phyloP scores from a whole-genome alignment of 2,797 vertebrate species.

The Zenarchopterus dispar region DNA sequence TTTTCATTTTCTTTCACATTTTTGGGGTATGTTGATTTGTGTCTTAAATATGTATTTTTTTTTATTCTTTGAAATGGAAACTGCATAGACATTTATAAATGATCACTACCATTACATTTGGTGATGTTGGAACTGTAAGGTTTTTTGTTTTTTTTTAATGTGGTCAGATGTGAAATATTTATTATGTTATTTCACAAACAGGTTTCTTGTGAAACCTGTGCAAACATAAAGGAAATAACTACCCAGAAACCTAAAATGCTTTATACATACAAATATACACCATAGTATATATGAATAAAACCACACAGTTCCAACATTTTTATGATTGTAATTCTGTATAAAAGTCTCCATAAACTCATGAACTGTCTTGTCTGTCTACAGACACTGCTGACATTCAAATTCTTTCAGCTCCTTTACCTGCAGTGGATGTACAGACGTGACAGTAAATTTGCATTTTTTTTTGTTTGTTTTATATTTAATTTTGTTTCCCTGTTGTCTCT shows the following conservation, averaged over 20 bases:
- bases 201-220: too few species aligned
- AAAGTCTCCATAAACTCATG: constrained; percentile 40
- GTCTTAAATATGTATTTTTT: constrained; percentile 20
- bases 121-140: constrained; percentile 53
- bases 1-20: constrained; percentile 39
- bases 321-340: constrained; percentile 36
- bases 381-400: neutral
- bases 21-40: constrained; percentile 35
- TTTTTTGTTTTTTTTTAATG: constrained; percentile 7
- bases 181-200: too few species aligned
- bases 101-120: constrained; percentile 12
- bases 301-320: constrained; percentile 48
- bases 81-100: neutral
- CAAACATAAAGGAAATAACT: neutral
- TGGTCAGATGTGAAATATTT: too few species aligned
- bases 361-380: constrained; percentile 31
- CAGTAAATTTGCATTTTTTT: constrained; percentile 13
- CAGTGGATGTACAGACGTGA: constrained; percentile 18
- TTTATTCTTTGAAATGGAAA: constrained; percentile 4
- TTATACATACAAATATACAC: neutral
- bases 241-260: neutral
- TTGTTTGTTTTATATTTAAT: neutral
- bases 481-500: constrained; percentile 46
- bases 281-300: constrained; percentile 7
- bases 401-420: constrained; percentile 20